phyloP scores from a whole-genome alignment of 2,888 invertebrate species.

The Acronicta leporina region DNA sequence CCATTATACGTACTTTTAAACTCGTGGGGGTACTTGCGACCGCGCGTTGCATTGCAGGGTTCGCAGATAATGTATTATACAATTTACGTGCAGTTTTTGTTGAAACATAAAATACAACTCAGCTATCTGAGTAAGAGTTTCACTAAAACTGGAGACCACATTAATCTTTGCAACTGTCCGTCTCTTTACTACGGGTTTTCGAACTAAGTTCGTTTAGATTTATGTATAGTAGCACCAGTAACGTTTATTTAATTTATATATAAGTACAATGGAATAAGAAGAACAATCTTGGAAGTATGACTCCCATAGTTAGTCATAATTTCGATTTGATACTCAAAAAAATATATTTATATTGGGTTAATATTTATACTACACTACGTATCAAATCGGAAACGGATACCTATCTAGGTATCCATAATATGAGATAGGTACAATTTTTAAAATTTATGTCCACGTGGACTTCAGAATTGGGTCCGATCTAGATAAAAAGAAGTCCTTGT shows the following conservation, averaged over 20 bases:
- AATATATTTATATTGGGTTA: no score
- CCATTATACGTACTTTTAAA: conserved; percentile 55
- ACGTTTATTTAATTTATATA: neutral
- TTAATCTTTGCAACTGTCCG: conserved; percentile 78
- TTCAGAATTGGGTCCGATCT: no score
- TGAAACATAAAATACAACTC: conserved; percentile 58
- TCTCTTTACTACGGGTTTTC: conserved; percentile 63
- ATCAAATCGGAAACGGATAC: no score
- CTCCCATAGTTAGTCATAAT: no score
- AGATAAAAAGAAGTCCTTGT: no score
- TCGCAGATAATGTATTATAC: conserved; percentile 42
- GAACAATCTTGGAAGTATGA: no score
- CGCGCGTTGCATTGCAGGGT: conserved; percentile 39
- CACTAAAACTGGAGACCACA: conserved; percentile 77
- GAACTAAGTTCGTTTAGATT: conserved; percentile 22
- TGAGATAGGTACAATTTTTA: no score
- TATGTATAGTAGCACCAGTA: conserved; percentile 1
- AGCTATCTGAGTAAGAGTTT: conserved; percentile 72
- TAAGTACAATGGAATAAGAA: no score
- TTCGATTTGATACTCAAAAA: no score
- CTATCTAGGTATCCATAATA: no score
- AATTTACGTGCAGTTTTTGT: conserved; percentile 50
- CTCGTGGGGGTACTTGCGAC: conserved; percentile 43
- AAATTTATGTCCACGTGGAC: no score
- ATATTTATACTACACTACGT: no score